These are phyloP conservation scores for Episyrphus balteatus DNA, from an alignment of 1,140 invertebrate genomes.

Conservation along the genomic window DNA sequence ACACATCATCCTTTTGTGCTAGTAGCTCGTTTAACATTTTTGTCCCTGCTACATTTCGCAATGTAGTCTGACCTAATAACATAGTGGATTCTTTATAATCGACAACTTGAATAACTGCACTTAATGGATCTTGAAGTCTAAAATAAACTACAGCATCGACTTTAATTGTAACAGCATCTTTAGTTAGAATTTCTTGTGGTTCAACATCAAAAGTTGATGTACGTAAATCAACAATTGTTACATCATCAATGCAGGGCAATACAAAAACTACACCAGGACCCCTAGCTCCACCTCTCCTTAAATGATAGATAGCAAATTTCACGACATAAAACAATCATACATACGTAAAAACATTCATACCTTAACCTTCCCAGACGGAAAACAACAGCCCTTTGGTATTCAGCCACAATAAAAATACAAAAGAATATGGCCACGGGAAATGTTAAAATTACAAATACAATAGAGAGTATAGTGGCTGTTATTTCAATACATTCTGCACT, in stretches of 20 bases:
- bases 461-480: constrained; percentile 61
- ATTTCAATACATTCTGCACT: constrained; percentile 55
- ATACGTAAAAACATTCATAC: constrained; percentile 14
- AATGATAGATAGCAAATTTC: background rate
- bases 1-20: constrained; percentile 15
- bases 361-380: constrained; percentile 69
- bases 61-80: constrained; percentile 68
- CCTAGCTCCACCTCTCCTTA: constrained; percentile 11
- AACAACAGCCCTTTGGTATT: constrained; percentile 77
- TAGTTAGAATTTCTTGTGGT: constrained; percentile 61
- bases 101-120: constrained; percentile 64
- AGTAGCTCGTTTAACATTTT: constrained; percentile 61
- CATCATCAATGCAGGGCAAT: constrained; percentile 79
- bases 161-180: constrained; percentile 80
- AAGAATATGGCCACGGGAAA: constrained; percentile 70
- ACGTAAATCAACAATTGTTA: constrained; percentile 71
- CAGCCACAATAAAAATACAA: constrained; percentile 53
- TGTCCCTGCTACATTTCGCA: constrained; percentile 81
- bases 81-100: constrained; percentile 67
- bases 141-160: constrained; percentile 88
- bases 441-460: constrained; percentile 60
- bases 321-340: background rate
- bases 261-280: constrained; percentile 79
- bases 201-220: constrained; percentile 45
- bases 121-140: constrained; percentile 58